Percentiles rank a stretch among this genome's conserved stretches.
phyloP scores from a whole-genome alignment of 2,113 vertebrate species.

The Coryphaenoides rupestris region DNA sequence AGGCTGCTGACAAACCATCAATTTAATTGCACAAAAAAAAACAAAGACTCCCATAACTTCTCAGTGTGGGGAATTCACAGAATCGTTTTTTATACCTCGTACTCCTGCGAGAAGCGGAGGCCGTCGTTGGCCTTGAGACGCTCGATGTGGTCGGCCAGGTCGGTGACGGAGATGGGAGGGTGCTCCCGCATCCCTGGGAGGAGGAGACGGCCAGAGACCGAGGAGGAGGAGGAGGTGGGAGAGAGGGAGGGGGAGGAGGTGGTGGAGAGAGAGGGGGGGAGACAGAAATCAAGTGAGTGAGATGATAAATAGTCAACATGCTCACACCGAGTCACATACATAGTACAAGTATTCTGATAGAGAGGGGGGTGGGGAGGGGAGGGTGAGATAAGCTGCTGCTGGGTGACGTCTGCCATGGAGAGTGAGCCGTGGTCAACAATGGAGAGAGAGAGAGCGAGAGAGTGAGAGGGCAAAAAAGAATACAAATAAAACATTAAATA shows the following conservation, averaged over 20 bases:
- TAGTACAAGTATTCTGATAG: no score
- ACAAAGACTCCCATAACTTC: no score
- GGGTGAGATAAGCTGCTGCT: no score
- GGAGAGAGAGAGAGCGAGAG: not conserved
- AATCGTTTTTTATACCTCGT: slow-evolving; percentile 75
- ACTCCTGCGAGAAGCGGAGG: slow-evolving; percentile 93
- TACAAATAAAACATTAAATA: no score
- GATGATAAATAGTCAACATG: no score
- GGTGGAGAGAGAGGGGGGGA: not conserved
- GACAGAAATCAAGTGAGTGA: not conserved
- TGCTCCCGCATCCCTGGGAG: slow-evolving; percentile 85
- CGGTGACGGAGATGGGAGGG: slow-evolving; percentile 81
- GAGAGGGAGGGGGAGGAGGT: not conserved
- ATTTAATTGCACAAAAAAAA: no score
- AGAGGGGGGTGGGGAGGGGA: no score
- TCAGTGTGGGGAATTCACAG: no score
- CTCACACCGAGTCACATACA: no score
- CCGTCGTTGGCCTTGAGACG: slow-evolving; percentile 92
- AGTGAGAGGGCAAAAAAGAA: not conserved
- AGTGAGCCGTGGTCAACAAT: no score
- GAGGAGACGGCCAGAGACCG: not conserved
- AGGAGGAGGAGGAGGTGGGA: not conserved
- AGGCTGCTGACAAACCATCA: no score
- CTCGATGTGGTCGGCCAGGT: slow-evolving; percentile 89
- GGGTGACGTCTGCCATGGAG: no score